Evolutionary conservation across 2,113 vertebrate species (phyloP).

Genomic region (Heptranchias perlo): DNA sequence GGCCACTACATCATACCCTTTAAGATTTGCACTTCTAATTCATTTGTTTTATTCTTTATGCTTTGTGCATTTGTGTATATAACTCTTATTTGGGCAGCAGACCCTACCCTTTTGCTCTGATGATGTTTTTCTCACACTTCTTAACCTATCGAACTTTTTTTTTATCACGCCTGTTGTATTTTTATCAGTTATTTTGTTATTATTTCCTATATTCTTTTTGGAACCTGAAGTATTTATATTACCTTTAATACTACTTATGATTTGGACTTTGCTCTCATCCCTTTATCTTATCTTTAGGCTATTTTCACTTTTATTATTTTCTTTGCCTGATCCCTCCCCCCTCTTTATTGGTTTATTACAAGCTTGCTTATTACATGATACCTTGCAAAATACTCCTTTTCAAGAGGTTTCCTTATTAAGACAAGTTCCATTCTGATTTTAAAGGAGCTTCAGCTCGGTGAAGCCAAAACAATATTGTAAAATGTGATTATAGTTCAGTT

Average conservation of each 20-base stretch:
- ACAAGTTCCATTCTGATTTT: neutral
- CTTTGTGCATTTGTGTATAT: neutral
- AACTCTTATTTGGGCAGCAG: neutral
- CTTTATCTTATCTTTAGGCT: too few relatives aligned
- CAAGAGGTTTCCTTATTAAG: neutral
- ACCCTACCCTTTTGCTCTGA: neutral
- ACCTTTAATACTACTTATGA: too few relatives aligned
- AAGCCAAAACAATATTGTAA: neutral
- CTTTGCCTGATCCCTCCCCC: neutral
- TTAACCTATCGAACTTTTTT: too few relatives aligned
- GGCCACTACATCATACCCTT: neutral
- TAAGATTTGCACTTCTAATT: neutral
- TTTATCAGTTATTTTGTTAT: too few relatives aligned
- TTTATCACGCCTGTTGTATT: too few relatives aligned
- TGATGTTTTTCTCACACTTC: neutral
- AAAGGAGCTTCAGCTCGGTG: neutral
- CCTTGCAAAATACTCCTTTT: neutral
- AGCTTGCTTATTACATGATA: too few relatives aligned
- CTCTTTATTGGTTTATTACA: neutral
- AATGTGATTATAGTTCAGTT: neutral
- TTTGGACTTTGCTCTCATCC: too few relatives aligned
- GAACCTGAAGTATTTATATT: too few relatives aligned
- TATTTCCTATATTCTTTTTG: too few relatives aligned
- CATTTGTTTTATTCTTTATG: neutral
- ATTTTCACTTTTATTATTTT: neutral